Base-by-base conservation (phyloP, 2,113 vertebrate genomes). In the Shinisaurus crocodilurus region DNA sequence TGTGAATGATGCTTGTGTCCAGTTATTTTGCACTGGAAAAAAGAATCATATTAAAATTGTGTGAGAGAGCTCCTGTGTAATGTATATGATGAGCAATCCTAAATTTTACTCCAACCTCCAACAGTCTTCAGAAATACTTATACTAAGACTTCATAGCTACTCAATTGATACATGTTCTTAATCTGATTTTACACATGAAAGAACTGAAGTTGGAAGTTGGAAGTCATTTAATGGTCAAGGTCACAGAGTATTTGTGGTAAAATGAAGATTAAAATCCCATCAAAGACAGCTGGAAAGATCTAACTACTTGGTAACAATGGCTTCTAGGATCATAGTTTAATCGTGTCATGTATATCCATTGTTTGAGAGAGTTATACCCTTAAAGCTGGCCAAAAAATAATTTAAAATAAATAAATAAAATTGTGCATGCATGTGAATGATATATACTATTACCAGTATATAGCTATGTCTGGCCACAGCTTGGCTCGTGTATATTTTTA, bases 181-280 rank as follows among this genome's bases (percentile, higher is more conserved):
- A 86, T 54, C 48, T 86, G 32, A 74, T 86, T 86, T 86, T 37
- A 74, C 48, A 72, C 45, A 86, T 72, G 34, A 54, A 9, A 45
- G 45, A 50, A 20, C 32, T 15, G 45, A 50, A 2, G 45, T 34
- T 86, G 45, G 45, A 50, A 2, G 45, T 34, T 86, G 45, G n/a
- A 45, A 69, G 43, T 67, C 45, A 72, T 72, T 85, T 69, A 85
- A 72, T 45, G 67, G 84, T 85, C 84, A 86, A 86, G 45, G 45
- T 72, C 67, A 72, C 43, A 70, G 32, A 23, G 8, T 72, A 50
- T 72, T 70, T 54, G 84, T 50, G 32, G 32, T 27, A 85, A 85
- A 72, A 82, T 60, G 34, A 72, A 85, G 43, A 72, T 85, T 50
- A 72, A 85, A 50, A 80, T 54, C 43, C 29, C 54, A 54, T 2